Evolutionary conservation across 2,797 vertebrate species (phyloP).

Genomic region (Gymnothorax reevesii): DNA sequence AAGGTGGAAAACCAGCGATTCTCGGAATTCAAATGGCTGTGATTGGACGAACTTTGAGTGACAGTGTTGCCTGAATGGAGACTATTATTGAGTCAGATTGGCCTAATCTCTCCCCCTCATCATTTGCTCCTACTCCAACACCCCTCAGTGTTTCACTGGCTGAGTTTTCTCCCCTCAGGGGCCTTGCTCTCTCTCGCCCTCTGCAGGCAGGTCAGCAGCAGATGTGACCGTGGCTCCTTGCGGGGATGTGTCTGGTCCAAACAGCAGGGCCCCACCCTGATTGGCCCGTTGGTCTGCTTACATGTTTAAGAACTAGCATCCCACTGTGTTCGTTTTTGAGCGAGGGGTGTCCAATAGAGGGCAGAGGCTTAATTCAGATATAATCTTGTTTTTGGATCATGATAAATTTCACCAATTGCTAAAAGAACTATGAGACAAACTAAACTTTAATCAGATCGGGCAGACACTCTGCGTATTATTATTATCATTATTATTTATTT

Average conservation of each 20-base stretch:
- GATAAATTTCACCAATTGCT: not conserved
- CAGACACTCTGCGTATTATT: too few relatives aligned
- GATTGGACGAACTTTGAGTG: not conserved
- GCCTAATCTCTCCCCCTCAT: not conserved
- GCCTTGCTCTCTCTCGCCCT: not conserved
- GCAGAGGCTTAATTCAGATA: not conserved
- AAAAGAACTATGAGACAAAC: not conserved
- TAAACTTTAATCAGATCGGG: not conserved
- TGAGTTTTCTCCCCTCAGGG: not conserved
- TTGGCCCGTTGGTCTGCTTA: too few relatives aligned
- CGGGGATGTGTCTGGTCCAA: too few relatives aligned
- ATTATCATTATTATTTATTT: too few relatives aligned
- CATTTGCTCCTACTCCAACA: too few relatives aligned
- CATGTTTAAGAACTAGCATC: too few relatives aligned
- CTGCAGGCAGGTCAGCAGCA: not conserved
- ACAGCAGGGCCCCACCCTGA: not conserved
- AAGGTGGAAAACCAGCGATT: too few relatives aligned
- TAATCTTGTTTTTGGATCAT: not conserved
- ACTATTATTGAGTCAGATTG: not conserved
- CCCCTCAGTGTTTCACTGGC: not conserved
- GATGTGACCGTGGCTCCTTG: not conserved
- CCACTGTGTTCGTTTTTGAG: not conserved
- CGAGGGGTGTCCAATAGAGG: not conserved
- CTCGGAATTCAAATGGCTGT: too few relatives aligned
- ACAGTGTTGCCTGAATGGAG: not conserved